Evolutionary conservation across 2,888 invertebrate species (phyloP).

Genomic region (Agapostemon virescens): DNA sequence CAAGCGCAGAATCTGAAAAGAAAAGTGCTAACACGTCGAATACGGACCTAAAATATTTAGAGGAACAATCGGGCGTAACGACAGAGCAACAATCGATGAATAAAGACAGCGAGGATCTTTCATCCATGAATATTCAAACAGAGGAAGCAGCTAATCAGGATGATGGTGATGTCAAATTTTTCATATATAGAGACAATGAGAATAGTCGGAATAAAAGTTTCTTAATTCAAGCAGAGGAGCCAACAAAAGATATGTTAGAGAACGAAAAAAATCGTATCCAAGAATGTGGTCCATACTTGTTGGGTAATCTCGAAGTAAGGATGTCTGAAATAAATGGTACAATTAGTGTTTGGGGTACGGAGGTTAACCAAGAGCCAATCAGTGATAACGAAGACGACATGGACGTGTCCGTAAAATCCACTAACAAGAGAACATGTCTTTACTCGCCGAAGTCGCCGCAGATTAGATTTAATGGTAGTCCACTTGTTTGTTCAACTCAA

Average conservation of each 20-base stretch:
- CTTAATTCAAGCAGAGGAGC: constrained; percentile 73
- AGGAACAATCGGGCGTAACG: constrained; percentile 20
- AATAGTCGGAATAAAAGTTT: constrained; percentile 74
- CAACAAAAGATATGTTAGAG: constrained; percentile 47
- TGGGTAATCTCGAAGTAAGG: constrained; percentile 77
- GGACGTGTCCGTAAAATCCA: constrained; percentile 43
- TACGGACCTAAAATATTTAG: constrained; percentile 34
- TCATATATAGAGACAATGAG: constrained; percentile 75
- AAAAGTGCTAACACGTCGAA: constrained; percentile 24
- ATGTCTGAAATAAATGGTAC: constrained; percentile 79
- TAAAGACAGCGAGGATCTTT: constrained; percentile 15
- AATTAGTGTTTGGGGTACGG: constrained; percentile 79
- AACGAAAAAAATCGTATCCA: constrained; percentile 64
- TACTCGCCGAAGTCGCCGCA: constrained; percentile 59
- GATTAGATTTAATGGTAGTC: constrained; percentile 59
- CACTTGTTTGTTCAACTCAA: constrained; percentile 66
- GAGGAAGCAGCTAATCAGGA: constrained; percentile 53
- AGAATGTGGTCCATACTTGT: constrained; percentile 78
- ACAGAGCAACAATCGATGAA: constrained; percentile 26
- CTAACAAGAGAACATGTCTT: constrained; percentile 42
- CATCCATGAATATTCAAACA: constrained; percentile 25
- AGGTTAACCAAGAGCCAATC: constrained; percentile 60
- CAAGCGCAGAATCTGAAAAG: constrained; percentile 38
- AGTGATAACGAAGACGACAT: constrained; percentile 59
- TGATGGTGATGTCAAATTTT: constrained; percentile 75